These are phyloP conservation scores for Nycticorax nycticorax DNA, from an alignment of 2,113 vertebrate species.

Conservation along the genomic window DNA sequence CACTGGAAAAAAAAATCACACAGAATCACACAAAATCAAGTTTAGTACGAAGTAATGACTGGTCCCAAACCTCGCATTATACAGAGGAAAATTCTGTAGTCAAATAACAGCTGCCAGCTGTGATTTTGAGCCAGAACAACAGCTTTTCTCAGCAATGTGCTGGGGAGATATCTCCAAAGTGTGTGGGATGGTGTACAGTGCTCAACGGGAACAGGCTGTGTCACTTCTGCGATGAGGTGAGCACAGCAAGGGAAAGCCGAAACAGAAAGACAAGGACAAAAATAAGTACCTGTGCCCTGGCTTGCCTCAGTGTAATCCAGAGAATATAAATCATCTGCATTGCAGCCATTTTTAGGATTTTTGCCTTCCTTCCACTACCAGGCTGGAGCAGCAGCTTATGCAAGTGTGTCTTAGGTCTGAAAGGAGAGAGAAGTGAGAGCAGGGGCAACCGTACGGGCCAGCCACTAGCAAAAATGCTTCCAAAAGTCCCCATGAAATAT, in stretches of 20 bases:
- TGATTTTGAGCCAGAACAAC: constrained; percentile 20
- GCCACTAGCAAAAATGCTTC: not conserved
- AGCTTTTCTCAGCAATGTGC: constrained; percentile 18
- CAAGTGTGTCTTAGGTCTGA: not conserved
- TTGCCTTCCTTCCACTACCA: not conserved
- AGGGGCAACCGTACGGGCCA: not conserved
- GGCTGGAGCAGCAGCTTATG: not conserved
- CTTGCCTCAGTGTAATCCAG: not conserved
- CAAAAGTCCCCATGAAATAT: constrained; percentile 43
- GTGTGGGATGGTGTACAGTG: not conserved
- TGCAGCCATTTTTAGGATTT: constrained; percentile 35
- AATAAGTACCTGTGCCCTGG: not conserved
- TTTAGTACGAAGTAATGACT: not conserved
- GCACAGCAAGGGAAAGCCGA: rapidly evolving
- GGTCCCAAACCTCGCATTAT: not conserved
- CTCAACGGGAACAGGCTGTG: not conserved
- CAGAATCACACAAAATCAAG: not conserved
- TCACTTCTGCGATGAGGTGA: not conserved
- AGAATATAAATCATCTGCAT: not conserved
- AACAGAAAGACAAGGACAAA: not conserved
- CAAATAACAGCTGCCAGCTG: constrained; percentile 25
- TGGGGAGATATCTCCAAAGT: not conserved
- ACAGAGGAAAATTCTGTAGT: not conserved
- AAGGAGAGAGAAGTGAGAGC: not conserved
- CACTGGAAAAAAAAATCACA: not conserved